Conservation (phyloP, 2,113 vertebrate species). For the Phalacrocorax brasilianus region DNA sequence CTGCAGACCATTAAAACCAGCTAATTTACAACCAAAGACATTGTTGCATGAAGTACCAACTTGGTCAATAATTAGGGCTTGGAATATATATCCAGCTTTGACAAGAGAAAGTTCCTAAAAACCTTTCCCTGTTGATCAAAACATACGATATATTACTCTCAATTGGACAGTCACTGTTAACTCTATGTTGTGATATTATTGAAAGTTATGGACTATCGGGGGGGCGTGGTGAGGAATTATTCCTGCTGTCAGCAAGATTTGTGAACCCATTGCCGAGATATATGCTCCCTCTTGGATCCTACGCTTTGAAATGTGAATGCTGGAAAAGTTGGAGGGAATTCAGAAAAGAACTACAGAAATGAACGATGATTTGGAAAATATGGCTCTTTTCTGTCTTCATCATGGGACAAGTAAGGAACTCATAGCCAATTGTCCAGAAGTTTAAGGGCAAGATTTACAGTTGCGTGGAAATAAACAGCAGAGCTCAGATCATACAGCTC, state of each 20-base stretch:
- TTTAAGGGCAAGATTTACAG: not conserved
- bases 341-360: not conserved
- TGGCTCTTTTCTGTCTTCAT: not conserved
- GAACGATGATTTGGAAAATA: not conserved
- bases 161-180: not conserved
- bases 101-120: conserved; percentile 28
- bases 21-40: conserved; percentile 61
- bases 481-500: not conserved
- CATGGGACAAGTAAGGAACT: not conserved
- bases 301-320: not conserved
- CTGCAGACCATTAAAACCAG: conserved; percentile 67
- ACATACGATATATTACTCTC: conserved; percentile 6
- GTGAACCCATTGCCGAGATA: not conserved
- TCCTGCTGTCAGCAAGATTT: conserved; percentile 22
- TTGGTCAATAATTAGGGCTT: conserved; percentile 55
- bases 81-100: not conserved
- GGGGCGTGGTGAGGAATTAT: conserved; percentile 11
- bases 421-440: not conserved
- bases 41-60: conserved; percentile 43
- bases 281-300: not conserved
- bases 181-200: not conserved
- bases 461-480: not conserved
- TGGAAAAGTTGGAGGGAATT: not conserved
- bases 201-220: conserved; percentile 8
- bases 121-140: conserved; percentile 48